Evolutionary conservation across 1,140 invertebrate species (phyloP).

Genomic region (Drosophila rhopaloa): DNA sequence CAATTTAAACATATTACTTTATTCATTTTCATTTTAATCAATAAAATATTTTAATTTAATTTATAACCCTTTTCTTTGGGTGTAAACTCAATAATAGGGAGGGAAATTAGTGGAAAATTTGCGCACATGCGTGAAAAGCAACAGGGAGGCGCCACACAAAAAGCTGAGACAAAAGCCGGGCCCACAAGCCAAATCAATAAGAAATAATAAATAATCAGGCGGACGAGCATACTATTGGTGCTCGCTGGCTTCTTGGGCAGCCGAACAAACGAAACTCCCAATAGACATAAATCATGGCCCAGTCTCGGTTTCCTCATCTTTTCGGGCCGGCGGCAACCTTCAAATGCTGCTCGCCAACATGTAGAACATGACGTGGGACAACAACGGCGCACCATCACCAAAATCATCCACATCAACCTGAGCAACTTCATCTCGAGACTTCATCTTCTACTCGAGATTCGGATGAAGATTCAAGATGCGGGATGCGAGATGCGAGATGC

Average conservation of each 20-base stretch:
- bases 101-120: conserved; percentile 18
- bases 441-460: conserved; percentile 26
- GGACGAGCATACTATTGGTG: conserved; percentile 35
- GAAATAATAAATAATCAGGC: conserved; percentile 45
- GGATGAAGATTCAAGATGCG: conserved; percentile 2
- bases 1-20: too few relatives aligned
- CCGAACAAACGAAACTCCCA: conserved; percentile 39
- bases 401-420: conserved; percentile 40
- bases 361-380: conserved; percentile 79
- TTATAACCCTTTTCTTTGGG: not conserved
- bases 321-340: conserved; percentile 60
- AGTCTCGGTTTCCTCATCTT: conserved; percentile 25
- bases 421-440: conserved; percentile 56
- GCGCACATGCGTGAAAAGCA: conserved; percentile 74
- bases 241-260: conserved; percentile 38
- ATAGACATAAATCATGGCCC: conserved; percentile 79
- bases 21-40: not conserved
- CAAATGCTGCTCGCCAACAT: conserved; percentile 68
- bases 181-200: conserved; percentile 54
- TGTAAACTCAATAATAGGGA: conserved; percentile 30
- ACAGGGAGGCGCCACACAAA: conserved; percentile 61
- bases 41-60: not conserved
- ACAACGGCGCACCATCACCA: conserved; percentile 18
- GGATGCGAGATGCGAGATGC: conserved; percentile 10
- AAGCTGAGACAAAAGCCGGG: conserved; percentile 21